phyloP scores from a whole-genome alignment of 2,113 vertebrate genomes.

The Protobothrops flavoviridis region DNA sequence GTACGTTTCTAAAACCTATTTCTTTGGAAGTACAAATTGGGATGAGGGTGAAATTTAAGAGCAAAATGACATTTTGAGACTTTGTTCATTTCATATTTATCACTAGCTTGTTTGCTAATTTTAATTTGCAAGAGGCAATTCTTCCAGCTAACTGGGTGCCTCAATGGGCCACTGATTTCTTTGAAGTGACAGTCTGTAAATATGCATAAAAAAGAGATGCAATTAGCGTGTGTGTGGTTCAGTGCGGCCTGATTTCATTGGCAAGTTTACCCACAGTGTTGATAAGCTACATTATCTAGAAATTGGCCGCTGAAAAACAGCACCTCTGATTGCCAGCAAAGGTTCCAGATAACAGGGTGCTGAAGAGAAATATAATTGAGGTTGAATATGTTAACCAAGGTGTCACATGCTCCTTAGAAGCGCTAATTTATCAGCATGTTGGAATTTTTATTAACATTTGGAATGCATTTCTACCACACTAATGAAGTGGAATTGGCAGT shows the following conservation, averaged over 20 bases:
- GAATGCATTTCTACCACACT: conserved; percentile 82
- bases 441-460: conserved; percentile 94
- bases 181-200: conserved; percentile 99
- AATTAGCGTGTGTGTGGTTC: conserved; percentile 97
- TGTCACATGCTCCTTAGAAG: conserved; percentile 95
- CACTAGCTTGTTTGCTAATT: conserved; percentile 98
- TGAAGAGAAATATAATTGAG: conserved; percentile 99
- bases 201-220: conserved; percentile 99
- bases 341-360: conserved; percentile 99
- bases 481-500: conserved; percentile 85
- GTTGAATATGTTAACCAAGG: conserved; percentile 99
- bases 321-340: conserved; percentile 99
- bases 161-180: conserved; percentile 98
- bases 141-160: conserved; percentile 88
- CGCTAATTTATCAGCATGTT: conserved; percentile 96
- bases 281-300: conserved; percentile 99
- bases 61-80: conserved; percentile 83
- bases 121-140: conserved; percentile 98
- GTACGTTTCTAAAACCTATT: conserved; percentile 58
- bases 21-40: conserved; percentile 74
- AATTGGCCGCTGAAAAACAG: conserved; percentile 99
- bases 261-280: conserved; percentile 97
- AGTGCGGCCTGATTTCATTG: conserved; percentile 97
- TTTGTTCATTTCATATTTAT: conserved; percentile 94
- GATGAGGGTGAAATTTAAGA: conserved; percentile 77